Conservation (phyloP, 2,113 vertebrate species). For the Microtus ochrogaster region DNA sequence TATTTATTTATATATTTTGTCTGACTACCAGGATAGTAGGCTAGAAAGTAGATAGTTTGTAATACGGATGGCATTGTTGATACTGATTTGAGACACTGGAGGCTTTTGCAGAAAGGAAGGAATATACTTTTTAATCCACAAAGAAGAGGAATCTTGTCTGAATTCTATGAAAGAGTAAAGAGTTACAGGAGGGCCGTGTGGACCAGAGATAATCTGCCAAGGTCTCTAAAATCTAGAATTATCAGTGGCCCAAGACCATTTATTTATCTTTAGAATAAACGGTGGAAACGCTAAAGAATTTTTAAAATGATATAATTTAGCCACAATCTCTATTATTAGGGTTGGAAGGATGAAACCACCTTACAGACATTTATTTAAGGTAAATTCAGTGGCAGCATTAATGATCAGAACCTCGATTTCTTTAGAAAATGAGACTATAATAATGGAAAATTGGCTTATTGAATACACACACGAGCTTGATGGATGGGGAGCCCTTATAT, state of each 20-base stretch:
- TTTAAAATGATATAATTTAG: not conserved
- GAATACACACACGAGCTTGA: not conserved
- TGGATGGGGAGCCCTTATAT: not conserved
- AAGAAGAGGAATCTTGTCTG: not conserved
- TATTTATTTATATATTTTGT: not conserved
- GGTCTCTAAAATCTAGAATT: not conserved
- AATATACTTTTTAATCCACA: not conserved
- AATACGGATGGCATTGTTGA: not conserved
- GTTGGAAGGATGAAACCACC: not conserved
- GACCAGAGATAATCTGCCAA: not conserved
- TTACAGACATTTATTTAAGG: not conserved
- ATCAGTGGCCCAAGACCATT: not conserved
- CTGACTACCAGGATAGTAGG: not conserved
- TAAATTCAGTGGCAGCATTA: not conserved
- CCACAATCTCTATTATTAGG: not conserved
- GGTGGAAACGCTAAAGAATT: not conserved
- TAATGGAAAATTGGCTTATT: conserved; percentile 29
- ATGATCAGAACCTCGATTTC: not conserved
- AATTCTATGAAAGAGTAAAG: conserved; percentile 21
- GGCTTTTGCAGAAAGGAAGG: not conserved
- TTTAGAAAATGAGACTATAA: not conserved
- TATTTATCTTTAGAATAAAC: conserved; percentile 17
- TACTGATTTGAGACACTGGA: not conserved
- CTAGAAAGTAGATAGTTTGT: not conserved
- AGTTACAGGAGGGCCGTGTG: not conserved